Evolutionary conservation across 2,113 vertebrate species (phyloP).

Genomic region (Channa argus): DNA sequence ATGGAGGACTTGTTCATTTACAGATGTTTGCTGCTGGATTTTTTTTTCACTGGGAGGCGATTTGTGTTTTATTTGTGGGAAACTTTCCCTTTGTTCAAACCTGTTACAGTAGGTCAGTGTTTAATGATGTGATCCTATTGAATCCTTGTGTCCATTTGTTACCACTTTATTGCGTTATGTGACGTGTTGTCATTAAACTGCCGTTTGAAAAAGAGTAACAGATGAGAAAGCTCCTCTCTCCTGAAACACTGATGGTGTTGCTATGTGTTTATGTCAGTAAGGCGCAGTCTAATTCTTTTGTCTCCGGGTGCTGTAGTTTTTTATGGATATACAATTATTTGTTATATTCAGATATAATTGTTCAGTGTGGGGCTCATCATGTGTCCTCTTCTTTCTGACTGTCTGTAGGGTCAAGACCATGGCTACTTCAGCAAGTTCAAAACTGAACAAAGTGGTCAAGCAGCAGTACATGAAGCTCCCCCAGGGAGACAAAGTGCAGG

Average conservation of each 20-base stretch:
- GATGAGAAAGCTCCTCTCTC: neutral
- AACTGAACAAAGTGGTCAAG: conserved; percentile 92
- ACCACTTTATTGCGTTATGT: neutral
- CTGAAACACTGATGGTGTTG: neutral
- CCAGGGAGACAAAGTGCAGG: conserved; percentile 91
- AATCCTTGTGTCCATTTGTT: neutral
- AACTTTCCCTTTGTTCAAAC: conserved; percentile 12
- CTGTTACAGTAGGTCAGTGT: no score
- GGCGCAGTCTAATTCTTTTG: neutral
- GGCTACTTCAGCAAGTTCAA: conserved; percentile 91
- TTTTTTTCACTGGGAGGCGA: neutral
- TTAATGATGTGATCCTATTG: no score
- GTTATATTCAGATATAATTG: neutral
- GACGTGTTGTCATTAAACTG: neutral
- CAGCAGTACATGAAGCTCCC: conserved; percentile 92
- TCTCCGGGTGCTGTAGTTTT: neutral
- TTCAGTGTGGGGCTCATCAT: neutral
- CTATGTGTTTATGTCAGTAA: neutral
- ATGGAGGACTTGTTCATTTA: no score
- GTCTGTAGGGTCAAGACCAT: conserved; percentile 79
- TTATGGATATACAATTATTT: neutral
- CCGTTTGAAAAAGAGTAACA: neutral
- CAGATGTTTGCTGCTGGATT: neutral
- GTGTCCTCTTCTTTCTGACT: conserved; percentile 49
- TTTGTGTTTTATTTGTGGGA: neutral